Conservation (phyloP, 2,113 vertebrate species). For the Hippocampus guttulatus region DNA sequence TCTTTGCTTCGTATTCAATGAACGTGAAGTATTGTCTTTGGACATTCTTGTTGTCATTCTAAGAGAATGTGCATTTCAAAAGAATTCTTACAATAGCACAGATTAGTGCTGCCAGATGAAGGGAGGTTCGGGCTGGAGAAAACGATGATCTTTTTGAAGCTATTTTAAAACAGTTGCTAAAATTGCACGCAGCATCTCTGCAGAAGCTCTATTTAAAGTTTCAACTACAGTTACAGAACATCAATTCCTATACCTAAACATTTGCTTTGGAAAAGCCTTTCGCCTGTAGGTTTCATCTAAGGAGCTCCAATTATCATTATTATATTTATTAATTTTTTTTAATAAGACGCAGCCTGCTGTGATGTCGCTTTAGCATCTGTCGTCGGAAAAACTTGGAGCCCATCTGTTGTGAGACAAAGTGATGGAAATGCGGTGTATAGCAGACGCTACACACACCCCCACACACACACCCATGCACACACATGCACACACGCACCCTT, state of each 20-base stretch:
- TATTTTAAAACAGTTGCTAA: slow-evolving; percentile 45
- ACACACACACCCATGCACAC: slow-evolving; percentile 13
- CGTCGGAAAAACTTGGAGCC: slow-evolving; percentile 19
- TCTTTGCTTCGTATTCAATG: background rate
- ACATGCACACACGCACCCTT: slow-evolving; percentile 14
- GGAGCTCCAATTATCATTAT: background rate
- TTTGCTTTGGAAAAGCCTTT: background rate
- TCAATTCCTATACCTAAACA: slow-evolving; percentile 1
- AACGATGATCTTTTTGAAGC: slow-evolving; percentile 24
- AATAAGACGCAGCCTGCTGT: slow-evolving; percentile 20
- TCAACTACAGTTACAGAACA: slow-evolving; percentile 17
- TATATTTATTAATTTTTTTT: slow-evolving; percentile 9
- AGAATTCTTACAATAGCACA: background rate
- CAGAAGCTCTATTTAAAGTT: slow-evolving; percentile 16
- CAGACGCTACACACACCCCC: slow-evolving; percentile 36
- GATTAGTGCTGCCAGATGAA: slow-evolving; percentile 25
- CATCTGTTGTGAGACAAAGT: slow-evolving; percentile 54
- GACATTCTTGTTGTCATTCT: background rate
- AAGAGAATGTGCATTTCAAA: background rate
- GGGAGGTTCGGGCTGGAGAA: slow-evolving; percentile 2
- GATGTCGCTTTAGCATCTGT: slow-evolving; percentile 47
- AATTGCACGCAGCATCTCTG: slow-evolving; percentile 23
- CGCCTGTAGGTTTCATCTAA: background rate
- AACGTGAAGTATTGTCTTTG: background rate
- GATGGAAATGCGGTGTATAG: slow-evolving; percentile 45